Percentiles rank a stretch among this genome's conserved stretches.
Evolutionary conservation across 2,113 vertebrate species (phyloP).

Genomic region (Catharus minimus): DNA sequence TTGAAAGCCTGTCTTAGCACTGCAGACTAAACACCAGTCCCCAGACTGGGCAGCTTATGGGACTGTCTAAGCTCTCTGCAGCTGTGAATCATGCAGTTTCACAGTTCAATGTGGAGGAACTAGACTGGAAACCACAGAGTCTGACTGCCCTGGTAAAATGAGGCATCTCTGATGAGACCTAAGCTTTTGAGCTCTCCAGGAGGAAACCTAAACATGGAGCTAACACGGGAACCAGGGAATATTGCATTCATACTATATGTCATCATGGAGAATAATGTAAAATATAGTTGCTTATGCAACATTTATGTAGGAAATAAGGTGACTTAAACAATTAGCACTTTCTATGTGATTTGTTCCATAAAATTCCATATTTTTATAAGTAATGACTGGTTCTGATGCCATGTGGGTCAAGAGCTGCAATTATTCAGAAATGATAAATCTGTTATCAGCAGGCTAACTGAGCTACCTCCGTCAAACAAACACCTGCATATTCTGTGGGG

Average conservation of each 20-base stretch:
- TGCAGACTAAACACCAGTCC: neutral
- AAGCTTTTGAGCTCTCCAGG: neutral
- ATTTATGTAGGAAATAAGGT: neutral
- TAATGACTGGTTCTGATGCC: neutral
- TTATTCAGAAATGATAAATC: neutral
- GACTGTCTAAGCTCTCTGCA: neutral
- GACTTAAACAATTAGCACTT: neutral
- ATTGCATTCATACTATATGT: neutral
- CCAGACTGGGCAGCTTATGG: neutral
- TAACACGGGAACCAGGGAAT: neutral
- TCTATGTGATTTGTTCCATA: neutral
- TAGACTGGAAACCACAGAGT: neutral
- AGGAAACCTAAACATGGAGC: neutral
- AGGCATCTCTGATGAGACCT: neutral
- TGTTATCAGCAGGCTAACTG: neutral
- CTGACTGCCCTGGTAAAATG: neutral
- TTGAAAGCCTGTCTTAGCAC: neutral
- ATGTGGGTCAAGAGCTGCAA: neutral
- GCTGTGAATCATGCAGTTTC: neutral
- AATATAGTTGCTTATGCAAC: neutral
- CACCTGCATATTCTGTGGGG: neutral
- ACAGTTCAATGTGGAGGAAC: neutral
- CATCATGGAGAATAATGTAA: neutral
- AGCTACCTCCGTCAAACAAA: neutral
- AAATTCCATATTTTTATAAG: neutral